phyloP scores from a whole-genome alignment of 2,113 vertebrate species.

The Cynocephalus volans region DNA sequence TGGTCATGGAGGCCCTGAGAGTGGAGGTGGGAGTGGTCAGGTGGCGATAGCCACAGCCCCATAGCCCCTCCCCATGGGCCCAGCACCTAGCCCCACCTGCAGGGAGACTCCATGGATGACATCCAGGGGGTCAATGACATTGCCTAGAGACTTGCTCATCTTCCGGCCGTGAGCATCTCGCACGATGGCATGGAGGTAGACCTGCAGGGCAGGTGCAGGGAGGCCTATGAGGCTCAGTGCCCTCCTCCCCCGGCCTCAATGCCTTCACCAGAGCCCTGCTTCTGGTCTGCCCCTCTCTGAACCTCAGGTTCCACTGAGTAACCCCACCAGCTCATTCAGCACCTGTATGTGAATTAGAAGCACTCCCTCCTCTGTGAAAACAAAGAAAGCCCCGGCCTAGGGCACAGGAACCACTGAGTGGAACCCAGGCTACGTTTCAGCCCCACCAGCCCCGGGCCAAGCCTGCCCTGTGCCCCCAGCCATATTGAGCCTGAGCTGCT shows the following conservation, averaged over 20 bases:
- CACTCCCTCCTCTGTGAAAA: neutral
- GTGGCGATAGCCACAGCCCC: rapidly evolving
- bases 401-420: no score
- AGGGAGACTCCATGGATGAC: slow-evolving; percentile 93
- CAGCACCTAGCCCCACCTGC: slow-evolving; percentile 87
- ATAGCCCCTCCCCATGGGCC: rapidly evolving
- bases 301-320: neutral
- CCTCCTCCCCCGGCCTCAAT: no score
- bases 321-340: neutral
- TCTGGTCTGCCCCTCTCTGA: neutral
- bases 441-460: no score
- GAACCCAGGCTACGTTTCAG: neutral
- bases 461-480: neutral
- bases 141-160: slow-evolving; percentile 97
- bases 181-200: slow-evolving; percentile 94
- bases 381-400: neutral
- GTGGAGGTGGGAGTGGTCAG: neutral
- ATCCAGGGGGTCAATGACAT: slow-evolving; percentile 95
- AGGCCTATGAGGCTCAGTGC: rapidly evolving
- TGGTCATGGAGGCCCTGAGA: slow-evolving; percentile 91
- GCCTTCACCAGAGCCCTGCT: no score
- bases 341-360: neutral
- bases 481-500: neutral
- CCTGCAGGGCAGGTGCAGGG: slow-evolving; percentile 83
- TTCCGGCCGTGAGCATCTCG: slow-evolving; percentile 95